Conservation (phyloP, 2,113 vertebrate species). For the Pyxicephalus adspersus region DNA sequence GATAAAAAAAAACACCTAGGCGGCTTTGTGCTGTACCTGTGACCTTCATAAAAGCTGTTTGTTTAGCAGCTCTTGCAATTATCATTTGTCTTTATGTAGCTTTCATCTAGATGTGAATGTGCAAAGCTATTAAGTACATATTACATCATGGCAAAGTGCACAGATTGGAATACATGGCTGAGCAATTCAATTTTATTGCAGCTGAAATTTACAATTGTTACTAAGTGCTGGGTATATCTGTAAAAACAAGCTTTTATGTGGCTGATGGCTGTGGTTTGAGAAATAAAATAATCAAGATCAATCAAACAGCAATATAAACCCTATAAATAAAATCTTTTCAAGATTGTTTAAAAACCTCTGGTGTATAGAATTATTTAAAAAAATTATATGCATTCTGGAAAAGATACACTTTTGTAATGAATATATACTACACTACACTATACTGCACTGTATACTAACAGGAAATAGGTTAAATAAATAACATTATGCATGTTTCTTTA, state of each 20-base stretch:
- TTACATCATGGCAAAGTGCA: constrained; percentile 22
- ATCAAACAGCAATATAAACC: not conserved
- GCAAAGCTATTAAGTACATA: constrained; percentile 25
- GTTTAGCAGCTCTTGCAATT: constrained; percentile 13
- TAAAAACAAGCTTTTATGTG: constrained; percentile 22
- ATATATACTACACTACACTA: not conserved
- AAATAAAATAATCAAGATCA: constrained; percentile 18
- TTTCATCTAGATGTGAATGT: constrained; percentile 12
- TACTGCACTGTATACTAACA: not conserved
- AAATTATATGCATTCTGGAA: not conserved
- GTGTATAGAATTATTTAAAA: not conserved
- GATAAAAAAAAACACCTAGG: not conserved
- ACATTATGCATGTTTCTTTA: no score
- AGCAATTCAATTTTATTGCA: not conserved
- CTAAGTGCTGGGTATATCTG: constrained; percentile 19
- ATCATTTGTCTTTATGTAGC: constrained; percentile 29
- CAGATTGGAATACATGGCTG: constrained; percentile 1
- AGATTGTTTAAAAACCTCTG: not conserved
- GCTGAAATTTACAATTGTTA: constrained; percentile 31
- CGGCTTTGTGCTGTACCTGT: not conserved
- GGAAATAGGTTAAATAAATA: no score
- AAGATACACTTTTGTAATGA: not conserved
- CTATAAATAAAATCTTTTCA: not conserved
- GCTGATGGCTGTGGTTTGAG: constrained; percentile 3
- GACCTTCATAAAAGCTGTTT: constrained; percentile 32